These are phyloP conservation scores for Mastomys natalensis DNA, from an alignment of 2,113 vertebrate genomes.

Conservation along the genomic window DNA sequence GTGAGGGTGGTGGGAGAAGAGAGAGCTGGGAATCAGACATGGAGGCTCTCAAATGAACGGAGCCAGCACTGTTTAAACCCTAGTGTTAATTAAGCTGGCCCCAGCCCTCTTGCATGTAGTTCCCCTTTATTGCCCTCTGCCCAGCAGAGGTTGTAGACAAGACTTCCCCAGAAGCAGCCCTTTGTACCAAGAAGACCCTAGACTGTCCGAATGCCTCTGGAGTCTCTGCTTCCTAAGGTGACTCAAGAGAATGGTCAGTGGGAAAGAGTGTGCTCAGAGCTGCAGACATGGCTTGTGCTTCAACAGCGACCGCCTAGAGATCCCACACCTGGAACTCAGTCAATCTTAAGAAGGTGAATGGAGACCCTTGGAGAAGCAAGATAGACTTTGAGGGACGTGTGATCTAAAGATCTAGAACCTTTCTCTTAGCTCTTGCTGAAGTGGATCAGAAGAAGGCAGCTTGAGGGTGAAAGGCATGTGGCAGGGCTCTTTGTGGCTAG, in stretches of 20 bases:
- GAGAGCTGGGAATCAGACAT: not conserved
- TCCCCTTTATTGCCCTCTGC: not conserved
- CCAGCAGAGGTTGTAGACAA: not conserved
- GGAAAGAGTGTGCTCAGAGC: not conserved
- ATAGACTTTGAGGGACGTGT: not conserved
- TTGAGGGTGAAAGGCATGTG: accelerated
- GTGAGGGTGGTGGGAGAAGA: not conserved
- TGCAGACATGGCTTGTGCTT: not conserved
- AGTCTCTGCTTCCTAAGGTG: not conserved
- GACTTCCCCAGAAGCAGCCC: not conserved
- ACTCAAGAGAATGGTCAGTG: not conserved
- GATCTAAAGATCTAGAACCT: not conserved
- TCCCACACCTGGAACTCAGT: not conserved
- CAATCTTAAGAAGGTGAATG: not conserved
- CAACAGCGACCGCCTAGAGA: not conserved
- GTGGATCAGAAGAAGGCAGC: not conserved
- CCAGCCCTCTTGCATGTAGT: not conserved
- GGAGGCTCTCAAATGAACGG: not conserved
- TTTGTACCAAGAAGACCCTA: not conserved
- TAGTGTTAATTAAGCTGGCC: not conserved
- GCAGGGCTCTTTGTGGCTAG: not conserved
- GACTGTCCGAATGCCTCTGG: not conserved
- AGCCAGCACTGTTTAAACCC: not conserved
- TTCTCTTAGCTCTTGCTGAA: constrained; percentile 1
- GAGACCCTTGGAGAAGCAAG: not conserved